Evolutionary conservation across 2,888 invertebrate genomes (phyloP).

Genomic region (Saturnia japonica): DNA sequence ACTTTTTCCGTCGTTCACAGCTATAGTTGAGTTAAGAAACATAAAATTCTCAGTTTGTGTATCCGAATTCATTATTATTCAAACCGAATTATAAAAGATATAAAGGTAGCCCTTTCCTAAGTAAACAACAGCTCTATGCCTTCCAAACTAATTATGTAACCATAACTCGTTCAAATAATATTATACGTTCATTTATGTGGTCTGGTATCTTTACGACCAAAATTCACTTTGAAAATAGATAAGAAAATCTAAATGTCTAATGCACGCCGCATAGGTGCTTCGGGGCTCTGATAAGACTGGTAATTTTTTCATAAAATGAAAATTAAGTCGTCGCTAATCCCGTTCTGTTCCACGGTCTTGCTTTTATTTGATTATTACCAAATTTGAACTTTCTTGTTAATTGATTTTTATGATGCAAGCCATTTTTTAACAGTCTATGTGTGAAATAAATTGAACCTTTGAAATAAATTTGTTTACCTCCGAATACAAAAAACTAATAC

Average conservation of each 20-base stretch:
- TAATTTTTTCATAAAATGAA: not conserved
- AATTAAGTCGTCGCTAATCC: not conserved
- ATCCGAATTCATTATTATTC: not conserved
- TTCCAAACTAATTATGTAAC: constrained; percentile 3
- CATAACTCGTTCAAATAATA: constrained; percentile 7
- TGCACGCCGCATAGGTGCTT: constrained; percentile 9
- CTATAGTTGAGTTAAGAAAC: not conserved
- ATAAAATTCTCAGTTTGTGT: not conserved
- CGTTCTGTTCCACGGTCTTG: not conserved
- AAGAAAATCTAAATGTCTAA: constrained; percentile 12
- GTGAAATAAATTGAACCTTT: not conserved
- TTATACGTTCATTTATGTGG: not conserved
- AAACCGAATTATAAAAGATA: not conserved
- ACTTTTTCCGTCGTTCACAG: not conserved
- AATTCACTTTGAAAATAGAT: constrained; percentile 16
- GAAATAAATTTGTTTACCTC: too few relatives aligned
- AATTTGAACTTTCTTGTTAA: not conserved
- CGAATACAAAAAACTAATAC: not conserved
- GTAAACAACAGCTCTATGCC: not conserved
- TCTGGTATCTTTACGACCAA: constrained; percentile 6
- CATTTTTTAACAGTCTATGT: not conserved
- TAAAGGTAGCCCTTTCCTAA: not conserved
- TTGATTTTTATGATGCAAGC: not conserved
- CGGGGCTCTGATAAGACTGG: not conserved
- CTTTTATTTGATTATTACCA: not conserved